phyloP scores from a whole-genome alignment of 2,113 vertebrate species.

The Daboia siamensis region DNA sequence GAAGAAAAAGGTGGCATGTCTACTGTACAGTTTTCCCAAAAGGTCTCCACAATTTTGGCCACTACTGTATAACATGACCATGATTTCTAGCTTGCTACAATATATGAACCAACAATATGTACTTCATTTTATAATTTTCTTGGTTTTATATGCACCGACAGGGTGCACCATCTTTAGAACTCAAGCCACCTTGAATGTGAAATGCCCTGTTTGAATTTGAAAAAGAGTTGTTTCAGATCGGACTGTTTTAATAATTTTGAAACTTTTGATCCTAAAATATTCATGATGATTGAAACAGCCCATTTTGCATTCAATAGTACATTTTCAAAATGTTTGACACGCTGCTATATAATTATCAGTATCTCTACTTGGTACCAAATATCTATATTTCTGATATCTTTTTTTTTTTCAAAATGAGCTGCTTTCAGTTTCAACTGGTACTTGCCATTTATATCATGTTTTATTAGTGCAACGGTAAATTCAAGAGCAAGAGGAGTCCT shows the following conservation, averaged over 20 bases:
- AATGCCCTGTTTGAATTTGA: neutral
- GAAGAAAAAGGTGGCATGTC: too few relatives aligned
- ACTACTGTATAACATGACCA: neutral
- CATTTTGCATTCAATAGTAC: neutral
- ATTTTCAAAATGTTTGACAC: neutral
- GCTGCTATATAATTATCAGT: neutral
- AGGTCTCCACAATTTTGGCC: too few relatives aligned
- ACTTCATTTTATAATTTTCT: neutral
- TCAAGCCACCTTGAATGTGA: neutral
- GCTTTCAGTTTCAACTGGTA: neutral
- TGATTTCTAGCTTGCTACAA: neutral
- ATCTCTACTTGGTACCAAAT: too few relatives aligned
- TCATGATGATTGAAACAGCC: neutral
- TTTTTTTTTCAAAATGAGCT: neutral
- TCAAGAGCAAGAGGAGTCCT: neutral
- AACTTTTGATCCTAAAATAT: neutral
- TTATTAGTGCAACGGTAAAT: neutral
- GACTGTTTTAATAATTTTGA: neutral
- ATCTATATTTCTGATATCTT: neutral
- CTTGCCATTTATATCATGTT: neutral
- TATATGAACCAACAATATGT: neutral
- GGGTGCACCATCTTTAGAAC: neutral
- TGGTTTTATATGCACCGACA: neutral
- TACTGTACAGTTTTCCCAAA: too few relatives aligned
- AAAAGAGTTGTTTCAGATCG: neutral